Evolutionary conservation across 2,113 vertebrate species (phyloP).

Genomic region (Rhizomys pruinosus): DNA sequence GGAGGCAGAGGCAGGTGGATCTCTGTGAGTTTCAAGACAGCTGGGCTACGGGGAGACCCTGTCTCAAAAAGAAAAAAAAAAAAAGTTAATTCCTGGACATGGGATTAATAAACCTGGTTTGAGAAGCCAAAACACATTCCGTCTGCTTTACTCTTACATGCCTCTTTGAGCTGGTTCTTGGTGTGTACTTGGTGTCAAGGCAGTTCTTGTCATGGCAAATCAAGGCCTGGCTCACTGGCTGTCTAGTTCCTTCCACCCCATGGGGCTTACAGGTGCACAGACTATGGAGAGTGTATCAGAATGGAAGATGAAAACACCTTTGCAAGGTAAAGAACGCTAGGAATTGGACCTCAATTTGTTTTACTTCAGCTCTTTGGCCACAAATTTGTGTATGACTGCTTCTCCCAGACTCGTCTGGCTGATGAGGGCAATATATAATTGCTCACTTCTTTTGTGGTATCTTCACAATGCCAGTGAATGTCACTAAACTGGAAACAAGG

Average conservation of each 20-base stretch:
- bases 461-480: slow-evolving; percentile 11
- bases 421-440: slow-evolving; percentile 11
- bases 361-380: background rate
- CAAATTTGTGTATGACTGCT: background rate
- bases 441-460: slow-evolving; percentile 67
- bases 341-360: background rate
- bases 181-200: background rate
- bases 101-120: background rate
- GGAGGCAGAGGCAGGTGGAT: too few relatives aligned
- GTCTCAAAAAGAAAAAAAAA: too few relatives aligned
- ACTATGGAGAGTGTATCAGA: background rate
- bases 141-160: background rate
- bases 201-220: fast-evolving
- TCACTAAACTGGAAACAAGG: slow-evolving; percentile 24
- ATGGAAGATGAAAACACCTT: background rate
- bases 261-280: background rate
- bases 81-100: background rate
- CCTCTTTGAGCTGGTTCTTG: background rate
- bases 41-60: too few relatives aligned
- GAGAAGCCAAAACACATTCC: background rate
- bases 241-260: background rate
- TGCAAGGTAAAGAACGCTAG: background rate
- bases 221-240: fast-evolving
- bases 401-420: slow-evolving; percentile 49
- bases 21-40: too few relatives aligned